phyloP scores from a whole-genome alignment of 2,113 vertebrate species.

The Vulpes lagopus region DNA sequence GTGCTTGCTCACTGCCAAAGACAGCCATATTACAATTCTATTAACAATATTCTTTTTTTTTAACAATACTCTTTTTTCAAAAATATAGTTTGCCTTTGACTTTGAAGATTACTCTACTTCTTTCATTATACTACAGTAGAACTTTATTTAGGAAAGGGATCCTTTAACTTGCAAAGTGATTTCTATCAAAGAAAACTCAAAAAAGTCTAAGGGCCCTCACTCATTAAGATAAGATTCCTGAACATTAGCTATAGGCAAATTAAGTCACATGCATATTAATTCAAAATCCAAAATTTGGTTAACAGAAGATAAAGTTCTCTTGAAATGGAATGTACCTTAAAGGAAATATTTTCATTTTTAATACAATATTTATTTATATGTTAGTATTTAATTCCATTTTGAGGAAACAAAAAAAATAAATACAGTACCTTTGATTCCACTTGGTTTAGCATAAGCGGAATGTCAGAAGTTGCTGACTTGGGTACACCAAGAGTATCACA shows the following conservation, averaged over 20 bases:
- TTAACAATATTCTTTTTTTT: background rate
- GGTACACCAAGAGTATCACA: constrained; percentile 89
- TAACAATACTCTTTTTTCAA: background rate
- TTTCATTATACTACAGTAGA: background rate
- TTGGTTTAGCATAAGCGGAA: constrained; percentile 86
- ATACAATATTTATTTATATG: constrained; percentile 26
- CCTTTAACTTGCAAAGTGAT: constrained; percentile 39
- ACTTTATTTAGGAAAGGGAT: background rate
- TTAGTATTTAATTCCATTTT: constrained; percentile 47
- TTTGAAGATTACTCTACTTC: background rate
- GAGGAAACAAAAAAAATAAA: constrained; percentile 56
- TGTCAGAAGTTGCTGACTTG: constrained; percentile 85
- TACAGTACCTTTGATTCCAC: constrained; percentile 92
- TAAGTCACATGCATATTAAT: background rate
- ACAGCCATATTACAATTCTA: background rate
- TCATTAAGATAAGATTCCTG: background rate
- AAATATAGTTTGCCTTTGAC: background rate
- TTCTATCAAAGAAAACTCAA: background rate
- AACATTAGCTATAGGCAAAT: constrained; percentile 8
- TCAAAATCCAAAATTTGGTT: constrained; percentile 22
- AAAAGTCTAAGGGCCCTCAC: background rate
- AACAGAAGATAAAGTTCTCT: background rate
- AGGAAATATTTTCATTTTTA: constrained; percentile 44
- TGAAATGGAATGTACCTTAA: background rate
- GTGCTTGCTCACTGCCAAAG: background rate